Evolutionary conservation across 2,888 invertebrate genomes (phyloP), one percentile per base, ranked within the genome.

Genomic region (Ectobius pallidus): DNA sequence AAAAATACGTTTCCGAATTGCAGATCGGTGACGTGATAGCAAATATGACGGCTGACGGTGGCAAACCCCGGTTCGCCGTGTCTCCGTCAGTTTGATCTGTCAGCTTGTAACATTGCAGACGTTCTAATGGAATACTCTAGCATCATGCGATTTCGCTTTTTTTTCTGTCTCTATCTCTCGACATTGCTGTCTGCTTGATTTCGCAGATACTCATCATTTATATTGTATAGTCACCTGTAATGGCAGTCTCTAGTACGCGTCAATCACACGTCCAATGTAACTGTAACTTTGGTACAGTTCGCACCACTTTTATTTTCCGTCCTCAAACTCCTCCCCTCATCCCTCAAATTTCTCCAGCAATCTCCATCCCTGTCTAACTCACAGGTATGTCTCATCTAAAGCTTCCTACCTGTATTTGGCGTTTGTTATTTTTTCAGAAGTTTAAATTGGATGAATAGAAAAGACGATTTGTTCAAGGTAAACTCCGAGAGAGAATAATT

Each of bases 221-320:
- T 65, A n/a, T 30, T 39, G 65, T 46, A 65, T 25, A 65, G 42
- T 63, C 65, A 65, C 65, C 65, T 65, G 46, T 65, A 65, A 65
- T 65, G 65, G 65, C 46, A 46, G 46, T 65, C 30, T 46, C 44
- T 46, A 27, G 65, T 65, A 65, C 20, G 44, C 39, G 65, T 65
- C 65, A 65, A 44, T 65, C 65, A 65, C 42, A n/a, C 39, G 65
- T 65, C 65, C 46, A 65, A 63, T 25, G 63, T 61, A 61, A n/a
- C 27, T 34, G 3, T 25, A 14, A 20, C 49, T 52, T 3, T 20
- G 3, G 11, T n/a, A 20, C 49, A 52, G 49, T 52, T n/a, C 20
- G 4, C 4, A 18, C 49, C 11, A 25, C 25, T 52, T 25, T 25
- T 52, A 52, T 52, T 52, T 52, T 52, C 25, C 18, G 22, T 20